Percentiles rank a stretch among this genome's conserved stretches.
Evolutionary conservation across 1,140 invertebrate genomes (phyloP).

Genomic region (Lepidurus arcticus): DNA sequence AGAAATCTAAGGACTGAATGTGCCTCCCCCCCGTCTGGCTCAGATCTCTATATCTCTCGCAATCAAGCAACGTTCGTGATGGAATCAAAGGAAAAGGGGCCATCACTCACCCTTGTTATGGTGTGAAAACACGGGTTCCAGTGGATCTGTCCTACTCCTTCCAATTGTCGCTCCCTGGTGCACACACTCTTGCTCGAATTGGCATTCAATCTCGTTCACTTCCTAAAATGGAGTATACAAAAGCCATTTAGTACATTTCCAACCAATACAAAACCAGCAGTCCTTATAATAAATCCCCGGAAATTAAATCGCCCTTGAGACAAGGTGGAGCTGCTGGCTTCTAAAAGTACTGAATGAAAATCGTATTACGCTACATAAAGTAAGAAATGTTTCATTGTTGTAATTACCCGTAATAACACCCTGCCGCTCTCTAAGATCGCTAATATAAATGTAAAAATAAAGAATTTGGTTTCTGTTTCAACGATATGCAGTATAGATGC

Average conservation of each 20-base stretch:
- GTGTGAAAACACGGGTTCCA: constrained; percentile 10
- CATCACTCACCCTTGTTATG: constrained; percentile 7
- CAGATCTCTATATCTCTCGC: background rate
- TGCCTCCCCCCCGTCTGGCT: background rate
- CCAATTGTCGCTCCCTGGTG: background rate
- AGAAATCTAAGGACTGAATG: background rate
- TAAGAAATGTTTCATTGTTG: background rate
- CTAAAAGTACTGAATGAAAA: background rate
- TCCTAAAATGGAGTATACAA: background rate
- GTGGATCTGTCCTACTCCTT: background rate
- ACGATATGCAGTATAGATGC: too few relatives aligned
- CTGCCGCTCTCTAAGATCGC: background rate
- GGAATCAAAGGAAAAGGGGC: constrained; percentile 3
- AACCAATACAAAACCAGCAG: background rate
- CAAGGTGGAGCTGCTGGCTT: background rate
- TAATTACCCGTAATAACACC: background rate
- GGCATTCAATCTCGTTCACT: constrained; percentile 21
- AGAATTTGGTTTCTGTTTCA: too few relatives aligned
- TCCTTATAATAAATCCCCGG: background rate
- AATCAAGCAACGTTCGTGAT: background rate
- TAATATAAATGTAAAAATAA: too few relatives aligned
- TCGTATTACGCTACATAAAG: background rate
- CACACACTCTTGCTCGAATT: background rate
- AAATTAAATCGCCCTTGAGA: background rate
- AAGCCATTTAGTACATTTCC: background rate